phyloP scores from a whole-genome alignment of 2,797 vertebrate species.

The Aulostomus chinensis region DNA sequence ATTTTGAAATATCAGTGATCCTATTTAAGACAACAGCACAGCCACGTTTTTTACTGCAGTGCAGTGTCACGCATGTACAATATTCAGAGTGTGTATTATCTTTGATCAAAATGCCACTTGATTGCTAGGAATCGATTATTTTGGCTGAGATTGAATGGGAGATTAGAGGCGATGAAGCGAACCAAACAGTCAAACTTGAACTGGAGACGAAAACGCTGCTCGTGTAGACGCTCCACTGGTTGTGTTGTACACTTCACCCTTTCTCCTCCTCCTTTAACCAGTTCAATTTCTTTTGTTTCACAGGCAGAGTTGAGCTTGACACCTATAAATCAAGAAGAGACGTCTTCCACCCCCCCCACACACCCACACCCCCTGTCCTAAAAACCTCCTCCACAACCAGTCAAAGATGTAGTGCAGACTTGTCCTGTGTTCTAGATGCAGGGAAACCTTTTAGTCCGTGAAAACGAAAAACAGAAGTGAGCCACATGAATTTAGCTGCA shows the following conservation, averaged over 20 bases:
- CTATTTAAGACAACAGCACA: constrained; percentile 58
- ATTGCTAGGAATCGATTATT: constrained; percentile 40
- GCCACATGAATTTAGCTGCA: constrained; percentile 41
- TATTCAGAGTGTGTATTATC: constrained; percentile 42
- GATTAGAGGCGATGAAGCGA: constrained; percentile 34
- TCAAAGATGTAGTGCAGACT: constrained; percentile 19
- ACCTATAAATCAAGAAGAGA: constrained; percentile 43
- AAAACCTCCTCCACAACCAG: constrained; percentile 33
- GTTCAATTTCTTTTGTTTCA: constrained; percentile 43
- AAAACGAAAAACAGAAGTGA: constrained; percentile 54
- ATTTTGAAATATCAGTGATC: constrained; percentile 63
- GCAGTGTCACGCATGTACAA: constrained; percentile 50
- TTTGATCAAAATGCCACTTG: constrained; percentile 45
- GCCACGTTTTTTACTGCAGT: constrained; percentile 40
- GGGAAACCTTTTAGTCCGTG: constrained; percentile 55
- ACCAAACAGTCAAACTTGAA: constrained; percentile 23
- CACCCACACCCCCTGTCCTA: neutral
- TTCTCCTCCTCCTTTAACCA: neutral
- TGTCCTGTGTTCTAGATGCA: constrained; percentile 28
- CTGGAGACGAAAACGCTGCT: constrained; percentile 14
- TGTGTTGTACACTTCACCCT: neutral
- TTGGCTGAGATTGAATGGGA: constrained; percentile 40
- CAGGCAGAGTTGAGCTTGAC: constrained; percentile 54
- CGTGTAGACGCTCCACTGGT: constrained; percentile 1
- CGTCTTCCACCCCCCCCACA: neutral